phyloP scores from a whole-genome alignment of 1,140 invertebrate species.

The Zeugodacus cucurbitae region DNA sequence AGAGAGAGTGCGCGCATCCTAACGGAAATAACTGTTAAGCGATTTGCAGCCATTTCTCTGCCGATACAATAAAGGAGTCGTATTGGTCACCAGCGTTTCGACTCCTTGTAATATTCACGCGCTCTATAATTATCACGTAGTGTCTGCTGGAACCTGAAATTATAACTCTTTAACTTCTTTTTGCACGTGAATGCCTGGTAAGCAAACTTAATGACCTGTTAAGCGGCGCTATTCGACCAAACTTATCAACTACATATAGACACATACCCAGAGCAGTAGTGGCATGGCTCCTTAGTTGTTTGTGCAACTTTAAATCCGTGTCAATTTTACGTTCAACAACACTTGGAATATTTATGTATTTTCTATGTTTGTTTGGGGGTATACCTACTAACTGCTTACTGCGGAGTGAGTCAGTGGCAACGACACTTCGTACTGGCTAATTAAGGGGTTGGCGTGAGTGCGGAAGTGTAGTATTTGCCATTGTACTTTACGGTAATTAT shows the following conservation, averaged over 20 bases:
- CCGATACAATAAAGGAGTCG: neutral
- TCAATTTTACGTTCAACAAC: neutral
- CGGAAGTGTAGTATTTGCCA: neutral
- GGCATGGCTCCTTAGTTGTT: neutral
- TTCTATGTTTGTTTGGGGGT: neutral
- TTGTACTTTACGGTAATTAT: neutral
- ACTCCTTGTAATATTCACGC: neutral
- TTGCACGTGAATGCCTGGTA: neutral
- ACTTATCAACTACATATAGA: neutral
- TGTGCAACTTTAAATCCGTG: conserved; percentile 4
- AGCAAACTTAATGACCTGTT: conserved; percentile 12
- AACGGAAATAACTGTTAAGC: conserved; percentile 31
- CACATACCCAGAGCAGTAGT: neutral
- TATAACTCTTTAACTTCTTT: neutral
- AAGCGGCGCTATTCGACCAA: neutral
- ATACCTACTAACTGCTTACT: neutral
- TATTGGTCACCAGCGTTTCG: neutral
- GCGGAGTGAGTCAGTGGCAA: neutral
- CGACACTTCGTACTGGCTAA: neutral
- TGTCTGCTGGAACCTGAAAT: neutral
- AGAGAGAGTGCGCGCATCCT: too few relatives aligned
- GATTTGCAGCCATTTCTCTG: neutral
- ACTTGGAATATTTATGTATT: conserved; percentile 5
- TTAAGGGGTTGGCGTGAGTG: neutral
- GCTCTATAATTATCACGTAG: conserved; percentile 12